Evolutionary conservation across 2,888 invertebrate genomes (phyloP).

Genomic region (Drosophila planitibia): DNA sequence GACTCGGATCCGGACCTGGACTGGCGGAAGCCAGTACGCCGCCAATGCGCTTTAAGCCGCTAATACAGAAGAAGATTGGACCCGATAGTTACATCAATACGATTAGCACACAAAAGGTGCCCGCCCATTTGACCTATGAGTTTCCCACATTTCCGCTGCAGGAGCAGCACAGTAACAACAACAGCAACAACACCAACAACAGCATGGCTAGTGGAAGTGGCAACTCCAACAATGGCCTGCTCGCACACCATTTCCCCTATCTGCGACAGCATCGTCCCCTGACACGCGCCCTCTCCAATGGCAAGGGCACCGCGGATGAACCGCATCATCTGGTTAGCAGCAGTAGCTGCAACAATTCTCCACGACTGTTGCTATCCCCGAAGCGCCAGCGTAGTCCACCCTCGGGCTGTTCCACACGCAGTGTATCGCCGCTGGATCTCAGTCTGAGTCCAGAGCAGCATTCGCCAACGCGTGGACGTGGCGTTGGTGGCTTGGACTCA

Average conservation of each 20-base stretch:
- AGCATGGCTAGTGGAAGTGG: slow-evolving; percentile 16
- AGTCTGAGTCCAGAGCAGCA: slow-evolving; percentile 75
- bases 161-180: slow-evolving; percentile 45
- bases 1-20: neutral
- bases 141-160: slow-evolving; percentile 83
- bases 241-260: slow-evolving; percentile 67
- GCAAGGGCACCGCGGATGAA: slow-evolving; percentile 82
- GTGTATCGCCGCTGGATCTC: slow-evolving; percentile 85
- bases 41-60: slow-evolving; percentile 86
- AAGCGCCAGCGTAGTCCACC: slow-evolving; percentile 84
- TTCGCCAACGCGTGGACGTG: slow-evolving; percentile 72
- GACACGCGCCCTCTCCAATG: slow-evolving; percentile 88
- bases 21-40: slow-evolving; percentile 63
- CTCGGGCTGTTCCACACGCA: slow-evolving; percentile 85
- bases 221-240: slow-evolving; percentile 20
- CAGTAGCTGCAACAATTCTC: slow-evolving; percentile 51
- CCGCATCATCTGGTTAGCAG: slow-evolving; percentile 24
- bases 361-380: slow-evolving; percentile 80
- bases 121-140: slow-evolving; percentile 82
- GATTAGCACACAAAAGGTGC: slow-evolving; percentile 85
- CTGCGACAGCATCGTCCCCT: slow-evolving; percentile 89
- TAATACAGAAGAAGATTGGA: slow-evolving; percentile 89
- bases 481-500: slow-evolving; percentile 60
- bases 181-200: slow-evolving; percentile 18
- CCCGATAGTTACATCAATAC: slow-evolving; percentile 91